Evolutionary conservation across 2,888 invertebrate genomes (phyloP).

Genomic region (Torymus aiolomorphi): DNA sequence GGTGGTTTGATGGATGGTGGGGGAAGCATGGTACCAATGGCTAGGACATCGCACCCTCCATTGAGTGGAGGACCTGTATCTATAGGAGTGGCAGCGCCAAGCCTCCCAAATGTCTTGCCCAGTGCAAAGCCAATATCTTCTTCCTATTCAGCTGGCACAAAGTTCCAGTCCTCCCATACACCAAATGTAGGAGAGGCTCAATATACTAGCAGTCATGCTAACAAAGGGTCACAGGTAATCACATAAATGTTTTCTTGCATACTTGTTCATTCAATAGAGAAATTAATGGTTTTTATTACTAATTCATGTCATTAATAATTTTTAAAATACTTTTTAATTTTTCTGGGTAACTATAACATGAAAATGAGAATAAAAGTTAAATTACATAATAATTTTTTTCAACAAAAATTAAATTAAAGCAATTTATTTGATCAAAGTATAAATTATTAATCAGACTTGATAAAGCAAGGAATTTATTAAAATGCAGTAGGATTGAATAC

Average conservation of each 20-base stretch:
- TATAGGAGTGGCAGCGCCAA: constrained; percentile 65
- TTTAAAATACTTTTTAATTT: too few relatives aligned
- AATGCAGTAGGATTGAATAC: too few relatives aligned
- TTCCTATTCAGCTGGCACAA: constrained; percentile 73
- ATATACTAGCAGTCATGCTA: constrained; percentile 66
- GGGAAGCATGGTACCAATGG: constrained; percentile 67
- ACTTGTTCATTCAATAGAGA: too few relatives aligned
- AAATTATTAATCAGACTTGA: too few relatives aligned
- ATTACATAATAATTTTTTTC: too few relatives aligned
- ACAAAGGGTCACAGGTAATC: constrained; percentile 62
- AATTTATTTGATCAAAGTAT: too few relatives aligned
- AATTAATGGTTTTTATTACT: too few relatives aligned
- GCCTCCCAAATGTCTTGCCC: constrained; percentile 69
- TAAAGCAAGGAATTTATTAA: too few relatives aligned
- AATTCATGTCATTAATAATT: too few relatives aligned
- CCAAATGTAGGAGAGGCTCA: constrained; percentile 63
- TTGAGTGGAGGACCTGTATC: constrained; percentile 61
- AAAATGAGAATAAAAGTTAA: too few relatives aligned
- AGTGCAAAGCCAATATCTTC: constrained; percentile 69
- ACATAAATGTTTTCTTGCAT: not conserved
- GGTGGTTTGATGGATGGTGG: constrained; percentile 64
- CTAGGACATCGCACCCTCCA: constrained; percentile 69
- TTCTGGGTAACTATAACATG: too few relatives aligned
- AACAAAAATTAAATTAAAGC: too few relatives aligned
- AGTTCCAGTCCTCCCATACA: constrained; percentile 73